Conservation (phyloP, 2,113 vertebrate genomes). For the Pseudorhombus dupliciocellatus region DNA sequence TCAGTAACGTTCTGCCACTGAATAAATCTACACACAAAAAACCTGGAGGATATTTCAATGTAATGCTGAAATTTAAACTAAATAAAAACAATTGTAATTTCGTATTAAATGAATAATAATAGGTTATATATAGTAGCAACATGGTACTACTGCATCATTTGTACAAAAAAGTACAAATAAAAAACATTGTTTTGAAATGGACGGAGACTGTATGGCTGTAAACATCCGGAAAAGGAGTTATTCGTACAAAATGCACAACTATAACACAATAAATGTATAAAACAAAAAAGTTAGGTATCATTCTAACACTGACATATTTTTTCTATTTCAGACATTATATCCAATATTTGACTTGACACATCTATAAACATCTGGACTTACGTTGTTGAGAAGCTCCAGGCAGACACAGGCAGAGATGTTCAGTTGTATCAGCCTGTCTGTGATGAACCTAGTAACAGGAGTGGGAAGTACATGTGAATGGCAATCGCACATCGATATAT, state of each 20-base stretch:
- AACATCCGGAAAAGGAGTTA: no score
- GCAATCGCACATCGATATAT: conserved; percentile 65
- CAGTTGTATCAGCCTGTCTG: conserved; percentile 21
- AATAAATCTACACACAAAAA: neutral
- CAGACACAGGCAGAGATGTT: conserved; percentile 23
- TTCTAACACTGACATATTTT: no score
- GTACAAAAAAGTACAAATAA: no score
- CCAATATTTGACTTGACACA: neutral
- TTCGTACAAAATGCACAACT: neutral
- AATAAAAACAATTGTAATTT: neutral
- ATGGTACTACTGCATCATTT: neutral
- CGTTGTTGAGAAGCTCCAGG: conserved; percentile 13
- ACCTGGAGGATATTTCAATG: no score
- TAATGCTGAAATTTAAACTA: no score
- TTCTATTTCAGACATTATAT: no score
- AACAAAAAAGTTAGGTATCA: neutral
- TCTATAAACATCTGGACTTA: conserved; percentile 41
- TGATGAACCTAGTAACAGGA: conserved; percentile 40
- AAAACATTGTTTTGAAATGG: no score
- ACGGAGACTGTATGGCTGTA: no score
- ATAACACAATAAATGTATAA: neutral
- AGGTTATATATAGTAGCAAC: no score
- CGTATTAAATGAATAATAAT: no score
- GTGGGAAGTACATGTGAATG: conserved; percentile 30
- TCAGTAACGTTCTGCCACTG: neutral